phyloP scores from a whole-genome alignment of 2,888 invertebrate species.

The Ametastegia equiseti region DNA sequence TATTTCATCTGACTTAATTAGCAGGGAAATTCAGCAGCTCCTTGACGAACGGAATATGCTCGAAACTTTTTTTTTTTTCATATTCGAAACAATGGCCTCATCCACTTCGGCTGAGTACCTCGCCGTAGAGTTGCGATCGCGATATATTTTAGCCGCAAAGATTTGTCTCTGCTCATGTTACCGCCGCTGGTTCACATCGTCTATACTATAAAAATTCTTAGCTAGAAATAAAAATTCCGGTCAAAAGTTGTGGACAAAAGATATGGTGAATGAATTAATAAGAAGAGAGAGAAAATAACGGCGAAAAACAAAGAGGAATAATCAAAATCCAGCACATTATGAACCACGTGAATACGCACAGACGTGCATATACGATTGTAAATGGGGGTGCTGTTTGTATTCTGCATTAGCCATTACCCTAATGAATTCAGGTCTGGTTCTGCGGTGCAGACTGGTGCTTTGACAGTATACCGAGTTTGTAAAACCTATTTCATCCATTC shows the following conservation, averaged over 20 bases:
- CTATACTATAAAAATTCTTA: not conserved
- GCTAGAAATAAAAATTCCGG: not conserved
- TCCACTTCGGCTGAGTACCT: slow-evolving; percentile 29
- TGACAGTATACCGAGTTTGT: slow-evolving; percentile 21
- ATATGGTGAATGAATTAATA: not conserved
- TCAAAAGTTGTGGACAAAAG: slow-evolving; percentile 4
- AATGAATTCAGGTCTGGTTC: slow-evolving; percentile 59
- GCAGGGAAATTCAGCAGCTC: slow-evolving; percentile 27
- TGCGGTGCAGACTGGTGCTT: slow-evolving; percentile 27
- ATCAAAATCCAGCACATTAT: not conserved
- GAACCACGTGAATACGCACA: too few species aligned
- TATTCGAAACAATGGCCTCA: slow-evolving; percentile 38
- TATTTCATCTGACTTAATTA: slow-evolving; percentile 44
- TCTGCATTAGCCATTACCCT: slow-evolving; percentile 64
- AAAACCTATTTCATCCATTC: slow-evolving; percentile 48
- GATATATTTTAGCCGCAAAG: not conserved
- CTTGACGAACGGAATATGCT: slow-evolving; percentile 32
- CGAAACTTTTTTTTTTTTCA: slow-evolving; percentile 40
- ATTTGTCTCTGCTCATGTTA: slow-evolving; percentile 17
- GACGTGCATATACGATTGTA: not conserved
- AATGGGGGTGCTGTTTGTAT: slow-evolving; percentile 44
- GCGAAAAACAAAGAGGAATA: not conserved
- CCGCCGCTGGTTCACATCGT: not conserved
- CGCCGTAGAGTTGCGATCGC: slow-evolving; percentile 10
- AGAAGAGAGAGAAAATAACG: not conserved